Percentiles rank a stretch among this genome's conserved stretches.
These are phyloP conservation scores for Polypterus senegalus DNA, from an alignment of 2,113 vertebrate genomes.

Conservation along the genomic window DNA sequence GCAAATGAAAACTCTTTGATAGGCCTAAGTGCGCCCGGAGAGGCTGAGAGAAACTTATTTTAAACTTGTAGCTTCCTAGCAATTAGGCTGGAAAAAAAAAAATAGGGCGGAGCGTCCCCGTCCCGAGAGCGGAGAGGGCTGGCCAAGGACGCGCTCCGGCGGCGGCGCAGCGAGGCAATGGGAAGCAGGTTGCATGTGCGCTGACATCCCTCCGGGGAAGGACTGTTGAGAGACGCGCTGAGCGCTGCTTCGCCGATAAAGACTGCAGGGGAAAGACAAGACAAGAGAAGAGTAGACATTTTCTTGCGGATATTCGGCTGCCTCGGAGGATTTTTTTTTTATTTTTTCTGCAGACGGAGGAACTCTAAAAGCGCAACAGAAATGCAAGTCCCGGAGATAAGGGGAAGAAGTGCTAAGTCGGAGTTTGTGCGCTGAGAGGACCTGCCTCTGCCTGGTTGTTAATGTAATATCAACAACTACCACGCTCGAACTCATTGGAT, in stretches of 20 bases:
- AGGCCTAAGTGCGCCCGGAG: slow-evolving; percentile 19
- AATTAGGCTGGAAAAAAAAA: slow-evolving; percentile 8
- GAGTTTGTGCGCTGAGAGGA: too few relatives aligned
- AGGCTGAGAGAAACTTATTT: slow-evolving; percentile 20
- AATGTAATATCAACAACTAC: too few relatives aligned
- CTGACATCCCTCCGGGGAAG: neutral
- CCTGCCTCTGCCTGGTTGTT: too few relatives aligned
- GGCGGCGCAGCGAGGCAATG: neutral
- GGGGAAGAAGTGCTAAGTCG: too few relatives aligned
- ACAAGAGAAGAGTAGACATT: slow-evolving; percentile 5
- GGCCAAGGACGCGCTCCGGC: neutral
- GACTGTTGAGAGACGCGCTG: too few relatives aligned
- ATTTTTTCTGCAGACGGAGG: too few relatives aligned
- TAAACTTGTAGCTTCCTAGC: slow-evolving; percentile 17
- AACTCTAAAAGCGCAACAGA: too few relatives aligned
- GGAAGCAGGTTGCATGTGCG: slow-evolving; percentile 15
- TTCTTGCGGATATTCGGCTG: neutral
- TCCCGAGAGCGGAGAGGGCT: neutral
- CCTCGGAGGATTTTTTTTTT: too few relatives aligned
- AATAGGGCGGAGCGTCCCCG: neutral
- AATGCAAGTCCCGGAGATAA: too few relatives aligned
- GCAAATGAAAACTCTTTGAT: slow-evolving; percentile 10
- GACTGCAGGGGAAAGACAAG: slow-evolving; percentile 1
- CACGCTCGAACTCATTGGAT: too few relatives aligned
- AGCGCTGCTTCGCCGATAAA: too few relatives aligned